Evolutionary conservation across 2,888 invertebrate genomes (phyloP), one percentile per base, ranked within the genome.

Genomic region (Dinocampus coccinellae): DNA sequence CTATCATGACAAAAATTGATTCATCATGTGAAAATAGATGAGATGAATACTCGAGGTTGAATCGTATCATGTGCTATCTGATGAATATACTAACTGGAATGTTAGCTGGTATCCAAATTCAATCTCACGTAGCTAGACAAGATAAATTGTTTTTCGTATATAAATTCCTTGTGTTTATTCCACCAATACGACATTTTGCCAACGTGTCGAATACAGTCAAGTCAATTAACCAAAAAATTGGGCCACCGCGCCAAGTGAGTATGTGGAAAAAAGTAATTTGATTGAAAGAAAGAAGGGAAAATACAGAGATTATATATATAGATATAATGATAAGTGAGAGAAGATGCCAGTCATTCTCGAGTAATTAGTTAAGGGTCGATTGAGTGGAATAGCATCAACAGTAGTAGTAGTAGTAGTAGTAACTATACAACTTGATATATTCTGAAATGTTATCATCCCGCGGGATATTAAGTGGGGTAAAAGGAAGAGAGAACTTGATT

Each of bases 291-390:
- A 83, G 82, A 78, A 79, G 78, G 77, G 73, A 72, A 24, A 11
- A 47, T 24, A 36, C 61, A 34, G 64, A 26, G 61, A 67, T 65
- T 72, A 60, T 34, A 57, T 57, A 29, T 72, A 71, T 73, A 77
- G 78, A 60, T 76, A 79, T 77, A 80, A 81, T 85, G 86, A 86
- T 86, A 85, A 86, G 86, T 82, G 83, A 83, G 83, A 84, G 80
- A 84, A 84, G 80, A 84, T 84, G 85, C 85, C 82, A 85, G 85
- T 87, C 87, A 87, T 86, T 83, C 85, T 82, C 75, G 64, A 81
- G 82, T 85, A 86, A 87, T 87, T 86, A 87, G 86, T 87, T 83
- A 86, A 85, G 85, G 84, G 84, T 83, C 80, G 83, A 76, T 78
- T 79, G 74, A 70, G 74, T 63, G 63, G 63, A 16, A 16, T 47